phyloP scores from a whole-genome alignment of 64 coral and sea anemone genomes.

The Dendronephthya gigantea region DNA sequence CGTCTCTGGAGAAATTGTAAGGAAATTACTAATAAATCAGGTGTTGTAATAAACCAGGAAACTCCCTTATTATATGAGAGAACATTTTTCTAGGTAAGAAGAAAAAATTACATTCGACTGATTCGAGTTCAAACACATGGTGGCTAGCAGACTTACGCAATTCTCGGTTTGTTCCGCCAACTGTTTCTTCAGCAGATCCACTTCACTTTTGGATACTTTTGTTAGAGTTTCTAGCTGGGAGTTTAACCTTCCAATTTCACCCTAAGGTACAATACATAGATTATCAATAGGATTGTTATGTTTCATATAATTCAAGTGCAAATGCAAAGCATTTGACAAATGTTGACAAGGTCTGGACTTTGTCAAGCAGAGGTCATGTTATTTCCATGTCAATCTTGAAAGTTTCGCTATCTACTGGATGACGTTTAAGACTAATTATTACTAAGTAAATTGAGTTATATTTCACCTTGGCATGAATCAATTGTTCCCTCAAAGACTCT shows the following conservation, averaged over 20 bases:
- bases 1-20: background rate
- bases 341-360: too few relatives aligned
- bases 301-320: too few relatives aligned
- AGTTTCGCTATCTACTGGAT: too few relatives aligned
- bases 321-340: too few relatives aligned
- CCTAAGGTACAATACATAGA: slow-evolving; percentile 22
- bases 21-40: too few relatives aligned
- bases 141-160: background rate
- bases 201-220: background rate
- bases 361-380: too few relatives aligned
- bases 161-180: background rate
- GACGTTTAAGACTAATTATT: background rate
- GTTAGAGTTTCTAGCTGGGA: background rate
- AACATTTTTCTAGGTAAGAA: background rate
- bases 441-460: too few relatives aligned
- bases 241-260: background rate
- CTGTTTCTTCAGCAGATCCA: background rate
- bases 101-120: background rate
- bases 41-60: background rate
- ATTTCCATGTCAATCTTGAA: too few relatives aligned
- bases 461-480: slow-evolving; percentile 59
- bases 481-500: slow-evolving; percentile 58
- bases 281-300: background rate
- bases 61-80: background rate
- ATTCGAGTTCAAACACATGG: too few relatives aligned